phyloP scores from a whole-genome alignment of 2,797 vertebrate species.

The Chelon auratus region DNA sequence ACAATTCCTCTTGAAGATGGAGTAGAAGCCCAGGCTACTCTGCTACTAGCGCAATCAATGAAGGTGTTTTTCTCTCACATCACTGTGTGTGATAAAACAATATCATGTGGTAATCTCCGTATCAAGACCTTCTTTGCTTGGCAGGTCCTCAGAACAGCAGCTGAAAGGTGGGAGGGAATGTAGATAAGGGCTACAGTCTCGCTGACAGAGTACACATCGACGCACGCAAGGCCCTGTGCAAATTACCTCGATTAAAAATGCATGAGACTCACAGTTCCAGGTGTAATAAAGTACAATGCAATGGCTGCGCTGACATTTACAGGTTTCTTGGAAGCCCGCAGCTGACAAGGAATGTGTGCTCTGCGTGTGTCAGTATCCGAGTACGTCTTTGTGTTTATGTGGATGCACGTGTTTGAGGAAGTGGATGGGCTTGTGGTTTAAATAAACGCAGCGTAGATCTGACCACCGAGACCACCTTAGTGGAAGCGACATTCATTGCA shows the following conservation, averaged over 20 bases:
- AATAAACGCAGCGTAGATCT: not conserved
- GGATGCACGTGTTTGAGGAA: constrained; percentile 12
- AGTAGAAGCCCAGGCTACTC: constrained; percentile 14
- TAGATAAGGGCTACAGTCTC: constrained; percentile 67
- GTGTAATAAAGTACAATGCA: constrained; percentile 82
- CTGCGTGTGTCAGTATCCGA: constrained; percentile 13
- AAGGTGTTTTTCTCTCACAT: constrained; percentile 29
- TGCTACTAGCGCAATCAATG: constrained; percentile 17
- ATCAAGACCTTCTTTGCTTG: constrained; percentile 51
- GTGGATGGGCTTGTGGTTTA: constrained; percentile 4
- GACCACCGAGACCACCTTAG: constrained; percentile 6
- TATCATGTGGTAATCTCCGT: constrained; percentile 62
- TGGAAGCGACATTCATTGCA: not conserved
- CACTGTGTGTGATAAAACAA: constrained; percentile 52
- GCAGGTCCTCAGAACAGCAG: constrained; percentile 63
- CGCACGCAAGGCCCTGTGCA: constrained; percentile 72
- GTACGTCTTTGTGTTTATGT: constrained; percentile 6
- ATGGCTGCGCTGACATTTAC: constrained; percentile 71
- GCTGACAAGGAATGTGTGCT: constrained; percentile 28
- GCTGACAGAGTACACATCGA: constrained; percentile 58
- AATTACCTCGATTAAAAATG: constrained; percentile 87
- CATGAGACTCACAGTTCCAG: constrained; percentile 83
- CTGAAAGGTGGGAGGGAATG: constrained; percentile 54
- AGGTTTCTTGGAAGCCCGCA: constrained; percentile 57
- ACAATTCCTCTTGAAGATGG: constrained; percentile 34